Conservation (phyloP, 2,888 invertebrate genomes). For the Pasiphila rectangulata region DNA sequence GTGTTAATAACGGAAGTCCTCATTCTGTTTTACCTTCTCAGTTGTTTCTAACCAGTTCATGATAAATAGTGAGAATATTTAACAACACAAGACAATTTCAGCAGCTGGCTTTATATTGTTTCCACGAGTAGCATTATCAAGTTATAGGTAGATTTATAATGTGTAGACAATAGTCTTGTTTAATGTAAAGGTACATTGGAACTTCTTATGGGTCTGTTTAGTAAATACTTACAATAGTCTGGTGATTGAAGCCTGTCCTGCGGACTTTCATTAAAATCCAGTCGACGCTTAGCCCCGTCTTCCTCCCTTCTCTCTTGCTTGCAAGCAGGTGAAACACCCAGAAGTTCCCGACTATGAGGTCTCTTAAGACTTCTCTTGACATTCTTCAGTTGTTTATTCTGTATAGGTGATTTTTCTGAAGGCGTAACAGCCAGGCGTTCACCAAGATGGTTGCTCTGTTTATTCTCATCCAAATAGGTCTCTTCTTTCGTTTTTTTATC, state of each 20-base stretch:
- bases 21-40: too few relatives aligned
- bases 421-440: constrained; percentile 43
- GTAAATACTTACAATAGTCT: constrained; percentile 54
- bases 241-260: constrained; percentile 42
- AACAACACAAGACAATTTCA: too few relatives aligned
- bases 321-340: constrained; percentile 49
- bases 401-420: constrained; percentile 39
- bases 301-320: constrained; percentile 38
- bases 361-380: constrained; percentile 65
- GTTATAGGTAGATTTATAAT: too few relatives aligned
- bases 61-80: too few relatives aligned
- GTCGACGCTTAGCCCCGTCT: constrained; percentile 46
- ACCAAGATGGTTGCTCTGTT: constrained; percentile 31
- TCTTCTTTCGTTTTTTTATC: constrained; percentile 16
- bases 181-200: too few relatives aligned
- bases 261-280: constrained; percentile 43
- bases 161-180: too few relatives aligned
- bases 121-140: too few relatives aligned
- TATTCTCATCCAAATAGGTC: constrained; percentile 23
- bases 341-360: constrained; percentile 65
- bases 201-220: too few relatives aligned
- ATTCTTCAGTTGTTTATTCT: constrained; percentile 52
- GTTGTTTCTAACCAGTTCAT: too few relatives aligned
- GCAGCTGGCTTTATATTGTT: too few relatives aligned
- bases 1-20: too few relatives aligned